A percentile compares a stretch with the other conserved stretches of the same genome.
Conservation (phyloP, 2,113 vertebrate species). For the Marcusenius ussheri region DNA sequence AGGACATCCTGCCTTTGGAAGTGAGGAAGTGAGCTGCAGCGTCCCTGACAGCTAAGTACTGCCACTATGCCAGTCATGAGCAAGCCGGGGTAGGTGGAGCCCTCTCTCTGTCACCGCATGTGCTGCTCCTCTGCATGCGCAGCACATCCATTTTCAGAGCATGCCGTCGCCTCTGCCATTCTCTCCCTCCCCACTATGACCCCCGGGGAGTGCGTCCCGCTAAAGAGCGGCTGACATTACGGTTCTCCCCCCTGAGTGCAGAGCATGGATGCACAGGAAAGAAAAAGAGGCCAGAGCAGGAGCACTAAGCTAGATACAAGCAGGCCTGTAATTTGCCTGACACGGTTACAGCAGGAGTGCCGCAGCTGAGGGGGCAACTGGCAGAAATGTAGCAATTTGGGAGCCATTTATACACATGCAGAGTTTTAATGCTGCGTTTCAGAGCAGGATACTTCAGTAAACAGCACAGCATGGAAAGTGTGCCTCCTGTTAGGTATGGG, state of each 20-base stretch:
- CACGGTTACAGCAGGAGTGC: neutral
- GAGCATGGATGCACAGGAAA: neutral
- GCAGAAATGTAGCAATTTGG: slow-evolving; percentile 13
- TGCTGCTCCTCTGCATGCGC: slow-evolving; percentile 23
- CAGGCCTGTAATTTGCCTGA: slow-evolving; percentile 19
- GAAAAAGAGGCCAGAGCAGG: neutral
- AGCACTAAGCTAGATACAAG: neutral
- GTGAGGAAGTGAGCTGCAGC: slow-evolving; percentile 24
- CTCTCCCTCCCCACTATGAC: neutral
- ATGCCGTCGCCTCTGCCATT: neutral
- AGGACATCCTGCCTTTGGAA: slow-evolving; percentile 27
- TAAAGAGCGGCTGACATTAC: slow-evolving; percentile 12
- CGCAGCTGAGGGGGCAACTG: neutral
- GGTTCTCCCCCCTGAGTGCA: neutral
- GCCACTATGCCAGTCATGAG: slow-evolving; percentile 44
- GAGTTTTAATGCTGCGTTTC: slow-evolving; percentile 18
- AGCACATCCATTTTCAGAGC: slow-evolving; percentile 10
- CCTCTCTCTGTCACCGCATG: neutral
- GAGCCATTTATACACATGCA: neutral
- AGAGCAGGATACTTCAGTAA: slow-evolving; percentile 11
- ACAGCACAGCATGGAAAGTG: slow-evolving; percentile 17
- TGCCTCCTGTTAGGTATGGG: slow-evolving; percentile 11
- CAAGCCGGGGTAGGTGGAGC: slow-evolving; percentile 43
- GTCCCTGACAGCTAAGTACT: slow-evolving; percentile 26
- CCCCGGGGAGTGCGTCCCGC: slow-evolving; percentile 6